Conservation (phyloP, 1,140 invertebrate genomes). For the Bombus superbus region DNA sequence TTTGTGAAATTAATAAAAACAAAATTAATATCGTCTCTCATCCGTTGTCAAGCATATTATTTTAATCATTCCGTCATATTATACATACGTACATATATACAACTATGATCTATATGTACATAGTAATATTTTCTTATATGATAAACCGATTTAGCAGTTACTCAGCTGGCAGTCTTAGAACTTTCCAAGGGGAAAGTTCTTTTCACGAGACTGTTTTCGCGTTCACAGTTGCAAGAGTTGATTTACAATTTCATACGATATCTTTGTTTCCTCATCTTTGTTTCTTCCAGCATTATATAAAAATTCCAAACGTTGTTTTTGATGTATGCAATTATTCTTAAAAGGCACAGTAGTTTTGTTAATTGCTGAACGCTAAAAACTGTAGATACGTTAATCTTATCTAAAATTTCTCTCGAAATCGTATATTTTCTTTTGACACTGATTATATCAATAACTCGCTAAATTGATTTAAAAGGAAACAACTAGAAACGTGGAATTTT, state of each 20-base stretch:
- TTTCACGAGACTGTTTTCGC: constrained; percentile 64
- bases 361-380: no score
- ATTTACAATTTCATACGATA: constrained; percentile 55
- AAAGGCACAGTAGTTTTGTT: background rate
- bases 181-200: constrained; percentile 69
- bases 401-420: background rate
- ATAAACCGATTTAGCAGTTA: constrained; percentile 62
- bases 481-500: no score
- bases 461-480: no score
- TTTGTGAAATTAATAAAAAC: background rate
- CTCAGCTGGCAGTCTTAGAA: constrained; percentile 66
- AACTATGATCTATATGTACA: no score
- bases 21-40: background rate
- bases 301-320: background rate
- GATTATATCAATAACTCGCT: background rate
- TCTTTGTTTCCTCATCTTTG: constrained; percentile 45
- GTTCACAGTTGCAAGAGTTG: constrained; percentile 36
- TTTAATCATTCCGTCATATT: background rate
- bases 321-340: background rate
- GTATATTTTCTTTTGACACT: background rate
- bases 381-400: no score
- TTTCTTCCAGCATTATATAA: background rate
- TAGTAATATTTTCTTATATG: constrained; percentile 43
- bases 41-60: background rate
- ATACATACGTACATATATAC: background rate